Percentiles rank a stretch among this genome's conserved stretches.
These are phyloP conservation scores for Excalfactoria chinensis DNA, from an alignment of 2,113 vertebrate genomes.

Conservation along the genomic window DNA sequence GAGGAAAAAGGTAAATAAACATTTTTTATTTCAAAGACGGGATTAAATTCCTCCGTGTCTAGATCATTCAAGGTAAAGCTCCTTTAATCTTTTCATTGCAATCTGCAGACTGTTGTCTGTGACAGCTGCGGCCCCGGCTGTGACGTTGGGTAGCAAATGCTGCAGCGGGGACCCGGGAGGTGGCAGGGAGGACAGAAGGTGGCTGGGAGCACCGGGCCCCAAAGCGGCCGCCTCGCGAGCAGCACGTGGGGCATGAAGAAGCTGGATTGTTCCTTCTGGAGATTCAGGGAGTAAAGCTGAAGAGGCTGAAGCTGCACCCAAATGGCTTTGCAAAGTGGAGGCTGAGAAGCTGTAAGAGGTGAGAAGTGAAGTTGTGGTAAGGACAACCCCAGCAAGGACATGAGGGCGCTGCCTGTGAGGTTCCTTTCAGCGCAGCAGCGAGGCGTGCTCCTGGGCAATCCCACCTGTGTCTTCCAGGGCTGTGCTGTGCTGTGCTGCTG, in stretches of 20 bases:
- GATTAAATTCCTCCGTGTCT: slow-evolving; percentile 61
- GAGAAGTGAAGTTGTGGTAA: not conserved
- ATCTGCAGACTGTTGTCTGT: not conserved
- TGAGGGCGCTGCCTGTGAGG: not conserved
- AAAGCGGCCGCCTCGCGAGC: not conserved
- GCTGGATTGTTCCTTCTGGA: not conserved
- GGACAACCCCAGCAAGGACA: not conserved
- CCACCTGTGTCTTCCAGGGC: fast-evolving
- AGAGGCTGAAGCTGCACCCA: not conserved
- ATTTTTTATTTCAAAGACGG: slow-evolving; percentile 45
- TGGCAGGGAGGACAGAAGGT: not conserved
- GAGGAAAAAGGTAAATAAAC: slow-evolving; percentile 61
- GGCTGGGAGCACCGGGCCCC: not conserved
- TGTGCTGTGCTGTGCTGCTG: not conserved
- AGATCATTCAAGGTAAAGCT: slow-evolving; percentile 56
- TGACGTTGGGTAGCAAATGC: not conserved
- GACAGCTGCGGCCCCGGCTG: not conserved
- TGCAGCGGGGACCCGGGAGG: not conserved
- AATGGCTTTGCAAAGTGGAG: not conserved
- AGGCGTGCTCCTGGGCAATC: fast-evolving
- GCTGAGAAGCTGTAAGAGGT: not conserved
- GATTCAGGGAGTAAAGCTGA: not conserved
- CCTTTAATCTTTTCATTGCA: not conserved
- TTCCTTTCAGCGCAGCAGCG: fast-evolving
- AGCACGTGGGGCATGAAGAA: not conserved